These are phyloP conservation scores for Phthorimaea operculella DNA, from an alignment of 1,140 invertebrate species.

Conservation along the genomic window DNA sequence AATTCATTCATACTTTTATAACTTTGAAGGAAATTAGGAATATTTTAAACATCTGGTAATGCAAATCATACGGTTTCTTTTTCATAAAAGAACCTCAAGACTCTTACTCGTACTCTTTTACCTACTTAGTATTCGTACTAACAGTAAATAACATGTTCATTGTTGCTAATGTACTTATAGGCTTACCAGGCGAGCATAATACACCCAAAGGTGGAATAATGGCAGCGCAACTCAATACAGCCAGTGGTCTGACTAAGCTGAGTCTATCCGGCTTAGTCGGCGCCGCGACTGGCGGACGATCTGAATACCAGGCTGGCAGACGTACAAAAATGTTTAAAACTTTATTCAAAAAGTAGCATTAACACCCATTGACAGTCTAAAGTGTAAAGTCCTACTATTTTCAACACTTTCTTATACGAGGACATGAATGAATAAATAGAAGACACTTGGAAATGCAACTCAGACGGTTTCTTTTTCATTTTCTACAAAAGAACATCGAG, in stretches of 20 bases:
- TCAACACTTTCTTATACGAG: constrained; percentile 27
- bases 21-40: too few species aligned
- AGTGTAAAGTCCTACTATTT: neutral
- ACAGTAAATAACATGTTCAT: too few species aligned
- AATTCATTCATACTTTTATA: too few species aligned
- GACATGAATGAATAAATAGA: constrained; percentile 63
- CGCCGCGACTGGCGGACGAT: constrained; percentile 10
- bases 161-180: neutral
- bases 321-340: neutral
- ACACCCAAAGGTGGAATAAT: neutral
- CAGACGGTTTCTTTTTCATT: too few species aligned
- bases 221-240: constrained; percentile 10
- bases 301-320: constrained; percentile 5
- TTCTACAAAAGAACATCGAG: too few species aligned
- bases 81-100: too few species aligned
- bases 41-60: too few species aligned
- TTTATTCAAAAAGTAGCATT: too few species aligned
- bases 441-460: too few species aligned
- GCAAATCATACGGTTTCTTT: too few species aligned
- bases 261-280: constrained; percentile 18
- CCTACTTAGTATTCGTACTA: too few species aligned
- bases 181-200: neutral
- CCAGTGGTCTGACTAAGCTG: constrained; percentile 11
- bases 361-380: neutral
- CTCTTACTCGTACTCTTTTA: too few species aligned